These are phyloP conservation scores for Tortricodes alternella DNA, from an alignment of 2,888 invertebrate species.

Conservation along the genomic window DNA sequence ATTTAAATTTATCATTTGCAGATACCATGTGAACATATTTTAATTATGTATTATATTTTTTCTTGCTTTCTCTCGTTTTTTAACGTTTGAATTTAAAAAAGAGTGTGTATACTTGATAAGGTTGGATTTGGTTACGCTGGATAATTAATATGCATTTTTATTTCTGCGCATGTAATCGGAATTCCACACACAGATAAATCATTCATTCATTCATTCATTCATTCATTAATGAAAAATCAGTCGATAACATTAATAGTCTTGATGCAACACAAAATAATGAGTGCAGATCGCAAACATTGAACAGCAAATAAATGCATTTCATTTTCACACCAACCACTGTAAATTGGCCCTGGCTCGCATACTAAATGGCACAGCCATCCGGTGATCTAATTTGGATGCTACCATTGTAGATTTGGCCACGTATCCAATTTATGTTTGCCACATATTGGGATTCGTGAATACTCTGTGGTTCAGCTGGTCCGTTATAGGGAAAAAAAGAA, in stretches of 20 bases:
- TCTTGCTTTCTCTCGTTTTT: no score
- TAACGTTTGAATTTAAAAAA: no score
- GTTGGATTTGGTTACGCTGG: no score
- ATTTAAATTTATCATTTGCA: no score
- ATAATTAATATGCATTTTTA: no score
- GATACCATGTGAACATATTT: no score
- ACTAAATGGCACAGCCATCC: background rate
- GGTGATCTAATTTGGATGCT: conserved; percentile 21
- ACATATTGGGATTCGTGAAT: conserved; percentile 17
- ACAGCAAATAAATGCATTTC: conserved; percentile 12
- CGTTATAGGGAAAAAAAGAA: conserved; percentile 3
- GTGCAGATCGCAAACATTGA: background rate
- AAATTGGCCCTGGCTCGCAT: background rate
- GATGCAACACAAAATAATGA: background rate
- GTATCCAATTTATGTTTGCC: conserved; percentile 26
- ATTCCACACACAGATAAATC: no score
- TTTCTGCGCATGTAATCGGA: no score
- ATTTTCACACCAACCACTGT: background rate
- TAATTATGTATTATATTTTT: no score
- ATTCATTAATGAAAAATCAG: no score
- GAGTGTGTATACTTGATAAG: no score
- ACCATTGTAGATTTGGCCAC: conserved; percentile 24
- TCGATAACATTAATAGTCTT: background rate
- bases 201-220: no score
- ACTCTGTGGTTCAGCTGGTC: conserved; percentile 3